Percentiles rank a stretch among this genome's conserved stretches.
Evolutionary conservation across 2,797 vertebrate genomes (phyloP).

Genomic region (Coccyzus lansbergi): DNA sequence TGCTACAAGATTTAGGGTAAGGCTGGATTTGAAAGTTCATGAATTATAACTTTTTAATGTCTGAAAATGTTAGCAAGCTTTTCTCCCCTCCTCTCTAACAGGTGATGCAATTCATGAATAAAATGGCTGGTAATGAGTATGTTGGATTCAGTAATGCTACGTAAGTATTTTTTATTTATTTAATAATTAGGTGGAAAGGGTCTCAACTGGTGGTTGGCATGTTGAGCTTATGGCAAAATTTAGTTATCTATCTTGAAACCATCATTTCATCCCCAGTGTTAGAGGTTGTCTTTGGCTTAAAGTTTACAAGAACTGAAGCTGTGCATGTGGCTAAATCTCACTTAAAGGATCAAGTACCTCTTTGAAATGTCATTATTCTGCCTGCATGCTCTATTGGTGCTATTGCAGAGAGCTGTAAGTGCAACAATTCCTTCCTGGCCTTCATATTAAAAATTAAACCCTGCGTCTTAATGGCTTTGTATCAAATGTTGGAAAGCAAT

Average conservation of each 20-base stretch:
- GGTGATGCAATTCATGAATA: conserved; percentile 99
- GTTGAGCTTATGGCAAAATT: not conserved
- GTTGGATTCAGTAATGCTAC: conserved; percentile 98
- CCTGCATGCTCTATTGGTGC: not conserved
- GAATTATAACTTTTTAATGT: not conserved
- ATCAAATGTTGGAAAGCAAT: not conserved
- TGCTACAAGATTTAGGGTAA: not conserved
- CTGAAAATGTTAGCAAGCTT: not conserved
- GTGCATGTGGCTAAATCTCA: not conserved
- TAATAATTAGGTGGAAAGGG: not conserved
- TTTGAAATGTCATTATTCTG: not conserved
- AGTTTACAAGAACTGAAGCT: not conserved
- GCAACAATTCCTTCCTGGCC: not conserved
- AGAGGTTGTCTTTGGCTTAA: not conserved
- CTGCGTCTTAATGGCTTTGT: not conserved
- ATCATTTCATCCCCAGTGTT: not conserved
- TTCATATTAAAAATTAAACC: not conserved
- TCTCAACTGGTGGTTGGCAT: not conserved
- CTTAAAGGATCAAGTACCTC: not conserved
- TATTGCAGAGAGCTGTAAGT: not conserved
- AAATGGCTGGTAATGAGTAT: conserved; percentile 97
- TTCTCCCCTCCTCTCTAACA: conserved; percentile 41
- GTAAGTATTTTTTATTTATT: conserved; percentile 81
- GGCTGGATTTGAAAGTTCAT: not conserved
- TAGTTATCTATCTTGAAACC: not conserved